Percentiles rank a stretch among this genome's conserved stretches.
Evolutionary conservation across 2,888 invertebrate genomes (phyloP).

Genomic region (Drosophila eohydei): DNA sequence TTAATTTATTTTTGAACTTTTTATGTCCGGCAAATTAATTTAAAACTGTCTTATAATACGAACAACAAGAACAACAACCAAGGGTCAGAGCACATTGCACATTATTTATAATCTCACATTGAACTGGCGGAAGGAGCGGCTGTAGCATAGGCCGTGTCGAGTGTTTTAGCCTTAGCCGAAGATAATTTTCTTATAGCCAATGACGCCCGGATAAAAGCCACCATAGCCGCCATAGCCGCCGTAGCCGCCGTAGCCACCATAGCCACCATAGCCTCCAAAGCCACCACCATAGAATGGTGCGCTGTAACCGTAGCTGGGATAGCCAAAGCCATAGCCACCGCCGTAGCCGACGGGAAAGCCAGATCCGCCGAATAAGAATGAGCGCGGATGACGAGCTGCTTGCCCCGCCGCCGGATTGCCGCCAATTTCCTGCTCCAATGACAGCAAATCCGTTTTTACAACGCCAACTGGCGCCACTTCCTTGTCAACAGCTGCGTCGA

Average conservation of each 20-base stretch:
- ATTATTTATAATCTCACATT: constrained; percentile 75
- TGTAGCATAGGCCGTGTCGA: not conserved
- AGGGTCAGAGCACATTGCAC: constrained; percentile 49
- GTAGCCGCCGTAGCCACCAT: constrained; percentile 31
- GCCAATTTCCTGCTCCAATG: constrained; percentile 76
- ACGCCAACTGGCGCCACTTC: constrained; percentile 73
- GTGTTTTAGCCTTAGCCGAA: constrained; percentile 45
- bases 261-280: constrained; percentile 37
- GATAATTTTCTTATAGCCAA: constrained; percentile 65
- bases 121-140: constrained; percentile 30
- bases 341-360: constrained; percentile 51
- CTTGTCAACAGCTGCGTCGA: constrained; percentile 68
- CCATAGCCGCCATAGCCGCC: constrained; percentile 32
- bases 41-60: constrained; percentile 72
- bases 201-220: constrained; percentile 59
- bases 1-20: constrained; percentile 55
- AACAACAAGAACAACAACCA: constrained; percentile 40
- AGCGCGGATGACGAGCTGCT: constrained; percentile 48
- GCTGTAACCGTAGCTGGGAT: constrained; percentile 11
- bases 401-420: constrained; percentile 53
- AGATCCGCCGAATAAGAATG: constrained; percentile 49
- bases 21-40: constrained; percentile 76
- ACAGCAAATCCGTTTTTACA: constrained; percentile 76
- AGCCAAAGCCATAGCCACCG: constrained; percentile 49
- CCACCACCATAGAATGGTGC: constrained; percentile 16